A percentile compares a stretch with the other conserved stretches of the same genome.
These are phyloP conservation scores for Microcebus murinus DNA, from an alignment of 2,113 vertebrate genomes.

Conservation along the genomic window DNA sequence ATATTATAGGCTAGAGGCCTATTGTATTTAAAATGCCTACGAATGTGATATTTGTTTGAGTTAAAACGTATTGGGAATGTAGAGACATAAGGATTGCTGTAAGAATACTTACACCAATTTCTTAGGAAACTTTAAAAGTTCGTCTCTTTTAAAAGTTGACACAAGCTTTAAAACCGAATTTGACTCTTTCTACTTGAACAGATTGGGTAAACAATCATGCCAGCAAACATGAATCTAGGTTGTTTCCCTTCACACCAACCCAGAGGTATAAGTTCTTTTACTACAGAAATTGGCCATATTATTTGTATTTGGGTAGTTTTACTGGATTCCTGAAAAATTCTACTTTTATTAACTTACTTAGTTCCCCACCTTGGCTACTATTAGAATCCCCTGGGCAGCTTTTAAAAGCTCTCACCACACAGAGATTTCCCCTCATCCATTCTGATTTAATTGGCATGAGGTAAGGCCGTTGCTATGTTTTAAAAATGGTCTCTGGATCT, in stretches of 20 bases:
- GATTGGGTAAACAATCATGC: background rate
- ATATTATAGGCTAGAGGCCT: background rate
- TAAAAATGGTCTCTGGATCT: background rate
- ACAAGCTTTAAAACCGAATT: background rate
- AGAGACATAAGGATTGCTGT: background rate
- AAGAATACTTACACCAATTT: background rate
- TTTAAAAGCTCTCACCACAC: background rate
- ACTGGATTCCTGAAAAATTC: background rate
- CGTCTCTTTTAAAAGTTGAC: background rate
- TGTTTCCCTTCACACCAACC: background rate
- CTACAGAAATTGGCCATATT: background rate
- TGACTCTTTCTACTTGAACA: background rate
- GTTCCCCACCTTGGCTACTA: background rate
- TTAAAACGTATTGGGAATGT: background rate
- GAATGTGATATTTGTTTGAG: background rate
- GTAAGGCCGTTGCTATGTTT: background rate
- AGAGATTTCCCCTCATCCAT: background rate
- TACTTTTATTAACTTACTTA: background rate
- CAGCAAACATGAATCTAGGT: background rate
- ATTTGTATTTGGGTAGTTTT: background rate
- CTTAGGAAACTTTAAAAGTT: background rate
- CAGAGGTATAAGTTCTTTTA: background rate
- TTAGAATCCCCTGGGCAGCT: background rate
- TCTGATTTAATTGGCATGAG: background rate
- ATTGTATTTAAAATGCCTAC: background rate